Percentiles rank a stretch among this genome's conserved stretches.
These are phyloP conservation scores for Drosophila repletoides DNA, from an alignment of 1,140 invertebrate species.

Conservation along the genomic window DNA sequence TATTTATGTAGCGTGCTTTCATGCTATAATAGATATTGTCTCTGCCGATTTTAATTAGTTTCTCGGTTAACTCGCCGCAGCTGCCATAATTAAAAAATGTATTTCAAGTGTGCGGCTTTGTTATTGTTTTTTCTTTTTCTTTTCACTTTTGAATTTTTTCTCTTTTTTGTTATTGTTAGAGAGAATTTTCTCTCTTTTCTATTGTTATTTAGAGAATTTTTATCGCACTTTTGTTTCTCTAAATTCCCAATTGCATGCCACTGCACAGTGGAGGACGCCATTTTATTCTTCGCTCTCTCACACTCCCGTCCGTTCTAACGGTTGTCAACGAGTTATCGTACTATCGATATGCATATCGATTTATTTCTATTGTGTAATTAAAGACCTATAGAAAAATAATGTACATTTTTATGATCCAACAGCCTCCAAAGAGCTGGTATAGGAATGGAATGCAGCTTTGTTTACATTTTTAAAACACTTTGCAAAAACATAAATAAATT, in stretches of 20 bases:
- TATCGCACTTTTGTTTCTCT: neutral
- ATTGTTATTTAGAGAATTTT: conserved; percentile 1
- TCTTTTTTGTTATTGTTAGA: neutral
- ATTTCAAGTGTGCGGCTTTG: conserved; percentile 20
- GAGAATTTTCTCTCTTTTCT: neutral
- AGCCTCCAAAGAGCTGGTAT: no score
- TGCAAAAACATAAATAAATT: no score
- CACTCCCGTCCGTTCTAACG: neutral
- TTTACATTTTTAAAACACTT: no score
- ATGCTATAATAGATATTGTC: conserved; percentile 12
- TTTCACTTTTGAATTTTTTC: neutral
- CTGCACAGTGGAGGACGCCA: conserved; percentile 27
- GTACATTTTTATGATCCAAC: no score
- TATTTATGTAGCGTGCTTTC: neutral
- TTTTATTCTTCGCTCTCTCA: neutral
- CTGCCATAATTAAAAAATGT: conserved; percentile 23
- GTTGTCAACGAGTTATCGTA: neutral
- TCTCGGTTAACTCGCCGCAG: conserved; percentile 9
- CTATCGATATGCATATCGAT: neutral
- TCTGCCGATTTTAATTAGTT: conserved; percentile 36
- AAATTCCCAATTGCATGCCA: neutral
- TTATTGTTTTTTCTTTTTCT: conserved; percentile 9
- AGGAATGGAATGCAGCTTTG: no score
- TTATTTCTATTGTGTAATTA: no score
- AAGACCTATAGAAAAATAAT: no score